Conservation (phyloP, 2,797 vertebrate species). For the Triplophysa yarkandensis region DNA sequence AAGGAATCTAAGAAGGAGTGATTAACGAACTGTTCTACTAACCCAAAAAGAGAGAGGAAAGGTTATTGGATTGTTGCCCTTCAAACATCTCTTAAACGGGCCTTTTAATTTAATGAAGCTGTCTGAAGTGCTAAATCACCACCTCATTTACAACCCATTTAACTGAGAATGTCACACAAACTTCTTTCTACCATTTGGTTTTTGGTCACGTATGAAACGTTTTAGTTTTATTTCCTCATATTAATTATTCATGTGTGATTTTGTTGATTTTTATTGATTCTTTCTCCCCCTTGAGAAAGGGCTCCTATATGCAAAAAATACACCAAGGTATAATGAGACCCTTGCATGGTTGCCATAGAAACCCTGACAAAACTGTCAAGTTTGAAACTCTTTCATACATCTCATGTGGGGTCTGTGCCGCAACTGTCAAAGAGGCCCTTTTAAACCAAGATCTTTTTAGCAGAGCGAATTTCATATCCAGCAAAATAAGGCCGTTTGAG, state of each 20-base stretch:
- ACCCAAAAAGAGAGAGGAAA: neutral
- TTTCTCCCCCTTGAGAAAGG: conserved; percentile 65
- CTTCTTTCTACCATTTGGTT: neutral
- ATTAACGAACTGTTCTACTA: conserved; percentile 15
- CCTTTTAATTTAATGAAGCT: conserved; percentile 21
- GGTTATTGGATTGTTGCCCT: neutral
- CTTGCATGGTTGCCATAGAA: conserved; percentile 77
- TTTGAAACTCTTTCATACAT: conserved; percentile 73
- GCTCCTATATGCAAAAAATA: conserved; percentile 64
- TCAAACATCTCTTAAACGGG: neutral
- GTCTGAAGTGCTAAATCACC: conserved; percentile 9
- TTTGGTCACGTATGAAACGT: too few relatives aligned
- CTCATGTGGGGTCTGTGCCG: conserved; percentile 63
- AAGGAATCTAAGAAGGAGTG: neutral
- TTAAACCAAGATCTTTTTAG: conserved; percentile 72
- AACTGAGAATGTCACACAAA: conserved; percentile 1
- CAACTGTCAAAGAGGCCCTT: conserved; percentile 77
- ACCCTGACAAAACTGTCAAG: conserved; percentile 83
- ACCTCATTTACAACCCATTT: conserved; percentile 5
- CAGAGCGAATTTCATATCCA: conserved; percentile 70
- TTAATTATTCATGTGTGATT: conserved; percentile 56
- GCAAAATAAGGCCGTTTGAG: conserved; percentile 71
- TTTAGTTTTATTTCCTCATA: conserved; percentile 62
- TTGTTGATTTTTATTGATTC: conserved; percentile 62
- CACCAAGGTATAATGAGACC: conserved; percentile 76